Conservation (phyloP, 2,797 vertebrate genomes). For the Loris lydekkerianus region DNA sequence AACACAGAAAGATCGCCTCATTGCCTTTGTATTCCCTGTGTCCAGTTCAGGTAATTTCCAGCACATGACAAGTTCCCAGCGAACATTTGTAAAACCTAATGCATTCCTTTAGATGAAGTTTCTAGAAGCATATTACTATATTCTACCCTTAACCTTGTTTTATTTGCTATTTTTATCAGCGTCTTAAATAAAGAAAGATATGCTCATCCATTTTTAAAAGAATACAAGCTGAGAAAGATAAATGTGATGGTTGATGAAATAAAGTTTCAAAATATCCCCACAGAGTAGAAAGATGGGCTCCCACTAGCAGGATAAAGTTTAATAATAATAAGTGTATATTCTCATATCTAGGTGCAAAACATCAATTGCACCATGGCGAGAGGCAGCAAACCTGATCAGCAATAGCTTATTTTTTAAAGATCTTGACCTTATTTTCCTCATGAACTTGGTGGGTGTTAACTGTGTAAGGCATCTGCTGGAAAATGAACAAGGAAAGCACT, state of each 20-base stretch:
- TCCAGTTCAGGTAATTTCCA: not conserved
- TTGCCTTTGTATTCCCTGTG: not conserved
- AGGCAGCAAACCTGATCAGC: not conserved
- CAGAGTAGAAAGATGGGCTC: constrained; percentile 33
- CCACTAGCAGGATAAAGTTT: not conserved
- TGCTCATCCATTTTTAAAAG: constrained; percentile 41
- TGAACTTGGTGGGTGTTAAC: not conserved
- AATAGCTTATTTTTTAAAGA: not conserved
- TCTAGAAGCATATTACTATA: not conserved
- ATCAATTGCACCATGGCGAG: not conserved
- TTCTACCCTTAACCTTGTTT: constrained; percentile 4
- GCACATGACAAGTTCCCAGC: not conserved
- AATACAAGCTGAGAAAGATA: not conserved
- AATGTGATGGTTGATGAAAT: constrained; percentile 23
- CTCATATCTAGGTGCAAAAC: not conserved
- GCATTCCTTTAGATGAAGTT: not conserved
- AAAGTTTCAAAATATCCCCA: constrained; percentile 46
- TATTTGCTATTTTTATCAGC: constrained; percentile 6
- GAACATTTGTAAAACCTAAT: not conserved
- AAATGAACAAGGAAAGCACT: not conserved
- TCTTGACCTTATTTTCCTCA: not conserved
- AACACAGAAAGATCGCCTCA: not conserved
- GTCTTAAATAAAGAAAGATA: constrained; percentile 38
- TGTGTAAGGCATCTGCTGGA: not conserved
- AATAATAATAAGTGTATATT: not conserved